These are phyloP conservation scores for Drosophila aff. DNA, from an alignment of 1,140 invertebrate species.

Conservation along the genomic window DNA sequence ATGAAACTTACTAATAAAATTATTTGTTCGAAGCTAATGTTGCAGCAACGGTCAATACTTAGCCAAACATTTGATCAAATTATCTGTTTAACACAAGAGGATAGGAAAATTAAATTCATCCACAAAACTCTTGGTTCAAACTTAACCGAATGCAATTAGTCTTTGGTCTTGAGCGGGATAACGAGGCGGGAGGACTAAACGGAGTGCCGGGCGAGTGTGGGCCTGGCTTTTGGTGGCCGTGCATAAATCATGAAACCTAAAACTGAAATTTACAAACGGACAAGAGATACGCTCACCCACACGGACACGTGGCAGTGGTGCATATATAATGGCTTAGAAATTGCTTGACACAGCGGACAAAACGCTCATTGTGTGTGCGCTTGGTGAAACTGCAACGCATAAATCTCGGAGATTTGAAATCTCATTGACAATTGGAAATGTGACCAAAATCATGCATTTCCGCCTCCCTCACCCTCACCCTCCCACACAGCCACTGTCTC, in stretches of 20 bases:
- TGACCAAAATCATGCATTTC: slow-evolving; percentile 82
- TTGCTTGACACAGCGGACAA: slow-evolving; percentile 67
- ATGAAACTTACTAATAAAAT: not conserved
- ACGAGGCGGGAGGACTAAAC: too few species aligned
- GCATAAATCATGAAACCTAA: slow-evolving; percentile 76
- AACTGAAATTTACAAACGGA: slow-evolving; percentile 68
- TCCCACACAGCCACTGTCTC: not conserved
- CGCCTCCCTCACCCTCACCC: slow-evolving; percentile 10
- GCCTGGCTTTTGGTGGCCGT: slow-evolving; percentile 40
- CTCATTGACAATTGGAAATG: slow-evolving; percentile 83
- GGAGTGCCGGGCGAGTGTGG: not conserved
- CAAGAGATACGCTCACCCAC: slow-evolving; percentile 27
- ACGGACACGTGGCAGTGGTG: slow-evolving; percentile 39
- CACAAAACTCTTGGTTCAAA: slow-evolving; percentile 42
- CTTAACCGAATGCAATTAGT: slow-evolving; percentile 70
- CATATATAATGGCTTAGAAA: slow-evolving; percentile 73
- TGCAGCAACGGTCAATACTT: not conserved
- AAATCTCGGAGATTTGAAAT: slow-evolving; percentile 80
- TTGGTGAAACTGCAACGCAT: slow-evolving; percentile 61
- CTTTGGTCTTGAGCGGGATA: slow-evolving; percentile 3
- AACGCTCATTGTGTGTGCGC: slow-evolving; percentile 61
- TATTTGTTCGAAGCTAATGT: not conserved
- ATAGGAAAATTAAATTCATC: slow-evolving; percentile 30
- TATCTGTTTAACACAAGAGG: not conserved
- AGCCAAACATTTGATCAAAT: slow-evolving; percentile 17